Base-by-base conservation (phyloP, 2,797 vertebrate genomes). In the Gouania willdenowi region DNA sequence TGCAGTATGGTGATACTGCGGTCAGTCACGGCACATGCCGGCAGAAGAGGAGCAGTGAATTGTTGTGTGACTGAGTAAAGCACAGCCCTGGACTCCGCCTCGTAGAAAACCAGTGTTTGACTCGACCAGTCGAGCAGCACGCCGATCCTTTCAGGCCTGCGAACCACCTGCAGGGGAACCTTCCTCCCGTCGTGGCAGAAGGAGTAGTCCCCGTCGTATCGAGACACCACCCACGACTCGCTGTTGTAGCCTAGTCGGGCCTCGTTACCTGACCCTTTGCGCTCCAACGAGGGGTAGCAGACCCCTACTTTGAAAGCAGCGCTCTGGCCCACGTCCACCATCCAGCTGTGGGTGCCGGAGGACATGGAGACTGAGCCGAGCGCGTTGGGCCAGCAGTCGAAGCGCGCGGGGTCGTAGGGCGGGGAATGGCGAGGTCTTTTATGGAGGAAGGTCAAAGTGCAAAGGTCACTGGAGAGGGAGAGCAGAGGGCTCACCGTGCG, bases 231-330 rank as follows among this genome's bases (percentile, higher is more conserved):
- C 95, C 94, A 98, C 9, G 94, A 98, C 42, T 66, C 79, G 0
- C 55, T 1, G 1, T 94, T 98, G 81, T 93, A 80, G 26, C 94
- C 94, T 48, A 98, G 79, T 1, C 93, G 90, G 2, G 85, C 86
- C 5, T 88, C 88, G 0, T 83, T 90, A 20, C 87, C 86, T 0
- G 88, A 65, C 15, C 94, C 94, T 66, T 95, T 97, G 5, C 94
- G 90, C 2, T 88, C 87, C 70, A 98, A 50, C 1, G 89, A 89
- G 46, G 83, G 42, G 16, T 92, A 93, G 71, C 94, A 93, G 21
- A 97, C 86, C 0, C 95, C 94, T n/a, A 98, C 79, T 81, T 98
- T 98, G 36, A 94, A 98, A 37, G 94, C 94, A 0, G 77, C 87
- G 12, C 94, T 95, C 36, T 89, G 81, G 26, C 87, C 87, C 19